Evolutionary conservation across 2,888 invertebrate species (phyloP).

Genomic region (Halictus quadricinctus): DNA sequence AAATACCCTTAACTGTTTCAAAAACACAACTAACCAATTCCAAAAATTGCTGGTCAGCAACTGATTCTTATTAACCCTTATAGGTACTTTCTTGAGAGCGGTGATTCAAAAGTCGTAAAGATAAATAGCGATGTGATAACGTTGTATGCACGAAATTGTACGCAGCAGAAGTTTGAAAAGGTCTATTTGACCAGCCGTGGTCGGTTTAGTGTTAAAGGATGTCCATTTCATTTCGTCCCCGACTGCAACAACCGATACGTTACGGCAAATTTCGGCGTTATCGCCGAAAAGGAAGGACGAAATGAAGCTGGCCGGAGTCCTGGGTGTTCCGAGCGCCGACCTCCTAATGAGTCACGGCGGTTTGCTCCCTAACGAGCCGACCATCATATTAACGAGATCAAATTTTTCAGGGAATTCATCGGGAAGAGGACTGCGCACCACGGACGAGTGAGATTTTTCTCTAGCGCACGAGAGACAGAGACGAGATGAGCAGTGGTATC

Average conservation of each 20-base stretch:
- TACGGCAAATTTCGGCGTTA: background rate
- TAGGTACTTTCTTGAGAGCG: too few relatives aligned
- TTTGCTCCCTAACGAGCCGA: conserved; percentile 51
- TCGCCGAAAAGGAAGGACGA: background rate
- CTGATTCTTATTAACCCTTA: too few relatives aligned
- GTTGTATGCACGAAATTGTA: too few relatives aligned
- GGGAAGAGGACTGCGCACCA: conserved; percentile 8
- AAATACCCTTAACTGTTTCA: too few relatives aligned
- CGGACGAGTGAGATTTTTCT: conserved; percentile 11
- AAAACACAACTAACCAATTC: too few relatives aligned
- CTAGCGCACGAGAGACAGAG: conserved; percentile 21
- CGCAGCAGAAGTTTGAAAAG: too few relatives aligned
- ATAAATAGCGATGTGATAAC: too few relatives aligned
- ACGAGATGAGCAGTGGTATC: conserved; percentile 49
- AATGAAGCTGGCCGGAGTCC: background rate
- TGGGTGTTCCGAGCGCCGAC: background rate
- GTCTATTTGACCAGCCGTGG: too few relatives aligned
- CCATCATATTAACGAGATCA: conserved; percentile 57
- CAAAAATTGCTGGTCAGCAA: too few relatives aligned
- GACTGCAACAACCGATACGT: background rate
- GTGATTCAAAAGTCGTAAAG: too few relatives aligned
- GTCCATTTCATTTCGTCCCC: too few relatives aligned
- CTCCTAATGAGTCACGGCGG: conserved; percentile 47
- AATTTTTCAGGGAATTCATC: conserved; percentile 61
- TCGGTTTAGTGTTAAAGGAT: too few relatives aligned